These are phyloP conservation scores for Tursiops truncatus DNA, from an alignment of 2,113 vertebrate species.

Conservation along the genomic window DNA sequence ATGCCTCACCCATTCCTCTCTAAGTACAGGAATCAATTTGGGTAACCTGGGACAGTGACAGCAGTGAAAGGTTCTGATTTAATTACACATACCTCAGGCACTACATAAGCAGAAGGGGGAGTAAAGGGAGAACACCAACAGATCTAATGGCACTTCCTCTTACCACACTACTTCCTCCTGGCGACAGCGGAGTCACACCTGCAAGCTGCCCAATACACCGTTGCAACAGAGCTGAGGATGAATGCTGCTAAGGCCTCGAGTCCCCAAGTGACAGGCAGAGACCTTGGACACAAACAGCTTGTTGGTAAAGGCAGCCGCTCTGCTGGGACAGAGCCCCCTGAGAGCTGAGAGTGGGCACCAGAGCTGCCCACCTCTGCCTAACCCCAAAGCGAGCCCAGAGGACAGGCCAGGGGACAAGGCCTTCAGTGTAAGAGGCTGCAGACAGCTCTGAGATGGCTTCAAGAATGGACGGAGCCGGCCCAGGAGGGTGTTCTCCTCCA, in stretches of 20 bases:
- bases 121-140: not conserved
- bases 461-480: not conserved
- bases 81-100: not conserved
- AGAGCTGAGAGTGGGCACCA: not conserved
- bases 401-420: not conserved
- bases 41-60: not conserved
- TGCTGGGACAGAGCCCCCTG: not conserved
- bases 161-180: not conserved
- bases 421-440: not conserved
- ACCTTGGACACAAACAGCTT: not conserved
- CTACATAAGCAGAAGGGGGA: not conserved
- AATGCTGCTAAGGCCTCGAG: not conserved
- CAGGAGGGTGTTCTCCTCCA: not conserved
- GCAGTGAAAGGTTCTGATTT: not conserved
- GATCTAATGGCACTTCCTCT: not conserved
- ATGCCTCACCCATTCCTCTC: not conserved
- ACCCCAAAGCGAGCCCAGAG: not conserved
- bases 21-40: no score
- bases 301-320: accelerated
- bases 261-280: not conserved
- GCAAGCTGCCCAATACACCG: not conserved
- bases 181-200: not conserved
- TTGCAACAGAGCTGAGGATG: not conserved
- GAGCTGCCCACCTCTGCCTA: not conserved
- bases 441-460: not conserved